Conservation (phyloP, 2,888 invertebrate genomes). For the Synanthedon vespiformis region DNA sequence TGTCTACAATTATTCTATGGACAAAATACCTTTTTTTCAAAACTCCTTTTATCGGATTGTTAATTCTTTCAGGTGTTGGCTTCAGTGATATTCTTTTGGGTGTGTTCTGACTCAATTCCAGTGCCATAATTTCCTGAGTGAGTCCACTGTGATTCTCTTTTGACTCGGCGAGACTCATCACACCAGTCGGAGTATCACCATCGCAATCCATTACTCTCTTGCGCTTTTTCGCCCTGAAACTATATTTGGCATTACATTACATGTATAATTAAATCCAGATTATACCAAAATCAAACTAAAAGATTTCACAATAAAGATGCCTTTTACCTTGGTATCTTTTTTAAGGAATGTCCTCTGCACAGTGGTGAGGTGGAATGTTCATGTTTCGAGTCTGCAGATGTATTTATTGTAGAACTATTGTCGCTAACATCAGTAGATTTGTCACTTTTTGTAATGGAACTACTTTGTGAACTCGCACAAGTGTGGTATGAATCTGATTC, state of each 20-base stretch:
- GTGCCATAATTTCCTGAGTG: conserved; percentile 77
- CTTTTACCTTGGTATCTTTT: conserved; percentile 62
- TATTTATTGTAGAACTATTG: conserved; percentile 45
- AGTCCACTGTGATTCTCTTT: conserved; percentile 73
- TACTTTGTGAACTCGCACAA: conserved; percentile 58
- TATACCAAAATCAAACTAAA: not conserved
- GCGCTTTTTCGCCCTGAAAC: conserved; percentile 70
- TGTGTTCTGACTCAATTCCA: conserved; percentile 76
- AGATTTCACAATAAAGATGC: not conserved
- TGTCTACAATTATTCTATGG: too few species aligned
- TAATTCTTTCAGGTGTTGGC: conserved; percentile 58
- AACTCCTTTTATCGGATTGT: conserved; percentile 70
- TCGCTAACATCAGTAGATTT: conserved; percentile 65
- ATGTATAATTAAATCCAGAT: not conserved
- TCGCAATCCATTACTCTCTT: conserved; percentile 69
- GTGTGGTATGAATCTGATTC: conserved; percentile 61
- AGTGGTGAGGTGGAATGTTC: conserved; percentile 70
- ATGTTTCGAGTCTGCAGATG: conserved; percentile 65
- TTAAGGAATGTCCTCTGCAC: conserved; percentile 63
- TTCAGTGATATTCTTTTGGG: conserved; percentile 73
- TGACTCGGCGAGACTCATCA: conserved; percentile 45
- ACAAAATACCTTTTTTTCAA: conserved; percentile 66
- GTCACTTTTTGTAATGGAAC: conserved; percentile 42
- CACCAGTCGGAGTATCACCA: conserved; percentile 54
- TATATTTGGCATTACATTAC: conserved; percentile 9